Evolutionary conservation across 1,140 invertebrate species (phyloP).

Genomic region (Lordiphosa mommai): DNA sequence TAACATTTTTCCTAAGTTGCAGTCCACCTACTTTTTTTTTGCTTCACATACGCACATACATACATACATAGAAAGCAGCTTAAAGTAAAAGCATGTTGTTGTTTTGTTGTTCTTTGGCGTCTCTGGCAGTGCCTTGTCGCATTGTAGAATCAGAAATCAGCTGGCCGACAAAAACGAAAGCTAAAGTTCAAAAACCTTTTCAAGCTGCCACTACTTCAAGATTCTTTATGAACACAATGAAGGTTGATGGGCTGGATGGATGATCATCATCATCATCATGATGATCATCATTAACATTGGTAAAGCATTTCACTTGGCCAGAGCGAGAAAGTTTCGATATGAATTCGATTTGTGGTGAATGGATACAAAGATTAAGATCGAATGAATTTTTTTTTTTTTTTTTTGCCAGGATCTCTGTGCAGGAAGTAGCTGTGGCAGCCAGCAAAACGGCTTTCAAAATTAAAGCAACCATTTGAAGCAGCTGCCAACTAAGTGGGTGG

Average conservation of each 20-base stretch:
- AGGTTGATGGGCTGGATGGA: conserved; percentile 1
- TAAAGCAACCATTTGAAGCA: too few relatives aligned
- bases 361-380: neutral
- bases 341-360: conserved; percentile 3
- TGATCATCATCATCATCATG: neutral
- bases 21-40: too few relatives aligned
- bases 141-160: conserved; percentile 33
- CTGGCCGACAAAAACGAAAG: conserved; percentile 43
- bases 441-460: too few relatives aligned
- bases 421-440: too few relatives aligned
- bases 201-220: conserved; percentile 15
- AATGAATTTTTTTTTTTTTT: neutral
- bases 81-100: conserved; percentile 6
- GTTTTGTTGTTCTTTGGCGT: neutral
- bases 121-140: too few relatives aligned
- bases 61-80: neutral
- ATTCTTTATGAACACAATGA: conserved; percentile 26
- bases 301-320: conserved; percentile 30
- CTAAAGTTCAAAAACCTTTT: conserved; percentile 30
- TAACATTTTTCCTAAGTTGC: too few relatives aligned
- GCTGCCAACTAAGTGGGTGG: too few relatives aligned
- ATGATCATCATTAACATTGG: neutral
- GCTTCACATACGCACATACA: too few relatives aligned
- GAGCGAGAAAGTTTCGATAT: conserved; percentile 37
- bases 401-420: too few relatives aligned